phyloP scores from a whole-genome alignment of 1,140 invertebrate species.

The Bilobella aurantiaca region DNA sequence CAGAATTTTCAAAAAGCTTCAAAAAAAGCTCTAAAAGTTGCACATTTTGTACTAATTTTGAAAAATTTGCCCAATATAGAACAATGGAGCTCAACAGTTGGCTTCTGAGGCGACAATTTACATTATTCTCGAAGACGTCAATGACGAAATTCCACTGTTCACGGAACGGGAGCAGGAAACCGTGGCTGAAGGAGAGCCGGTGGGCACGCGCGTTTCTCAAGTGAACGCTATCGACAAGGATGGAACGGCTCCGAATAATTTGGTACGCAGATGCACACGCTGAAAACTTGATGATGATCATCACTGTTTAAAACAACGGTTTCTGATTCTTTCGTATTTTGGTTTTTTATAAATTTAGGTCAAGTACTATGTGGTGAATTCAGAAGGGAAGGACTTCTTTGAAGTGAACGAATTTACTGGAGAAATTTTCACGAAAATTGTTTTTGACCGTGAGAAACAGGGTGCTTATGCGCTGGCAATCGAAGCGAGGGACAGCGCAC shows the following conservation, averaged over 20 bases:
- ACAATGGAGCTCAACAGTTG: slow-evolving; percentile 87
- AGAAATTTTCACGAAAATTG: slow-evolving; percentile 83
- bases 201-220: slow-evolving; percentile 88
- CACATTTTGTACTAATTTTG: no score
- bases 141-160: slow-evolving; percentile 73
- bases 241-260: slow-evolving; percentile 85
- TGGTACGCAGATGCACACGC: no score
- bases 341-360: slow-evolving; percentile 49
- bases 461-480: slow-evolving; percentile 88
- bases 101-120: slow-evolving; percentile 87
- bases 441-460: slow-evolving; percentile 89
- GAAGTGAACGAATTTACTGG: slow-evolving; percentile 87
- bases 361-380: slow-evolving; percentile 82
- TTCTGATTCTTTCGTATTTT: not conserved
- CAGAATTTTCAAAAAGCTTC: no score
- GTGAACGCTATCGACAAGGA: slow-evolving; percentile 94
- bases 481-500: slow-evolving; percentile 80
- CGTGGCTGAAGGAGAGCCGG: slow-evolving; percentile 78
- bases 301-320: no score
- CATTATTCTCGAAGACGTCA: slow-evolving; percentile 88
- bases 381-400: slow-evolving; percentile 86
- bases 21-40: no score
- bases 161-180: slow-evolving; percentile 89
- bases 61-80: no score
- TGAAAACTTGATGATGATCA: no score